These are phyloP conservation scores for Conus betulinus DNA, from an alignment of 1,140 invertebrate genomes.

Conservation along the genomic window DNA sequence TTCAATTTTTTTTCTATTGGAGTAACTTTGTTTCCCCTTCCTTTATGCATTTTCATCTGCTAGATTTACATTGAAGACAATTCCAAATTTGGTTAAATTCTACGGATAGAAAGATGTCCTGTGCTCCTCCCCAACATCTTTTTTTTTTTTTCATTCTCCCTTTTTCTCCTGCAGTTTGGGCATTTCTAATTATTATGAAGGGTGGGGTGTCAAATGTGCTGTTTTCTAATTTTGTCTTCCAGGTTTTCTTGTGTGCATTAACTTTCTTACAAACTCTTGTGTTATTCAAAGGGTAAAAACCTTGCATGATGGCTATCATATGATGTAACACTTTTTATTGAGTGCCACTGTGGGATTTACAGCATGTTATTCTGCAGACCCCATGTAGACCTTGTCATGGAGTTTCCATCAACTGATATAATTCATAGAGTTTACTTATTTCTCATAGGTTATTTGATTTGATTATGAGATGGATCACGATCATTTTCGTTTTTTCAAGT, in stretches of 20 bases:
- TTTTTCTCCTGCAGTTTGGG: too few species aligned
- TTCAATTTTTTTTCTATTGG: background rate
- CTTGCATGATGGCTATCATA: background rate
- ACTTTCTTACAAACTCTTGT: background rate
- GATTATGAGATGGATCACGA: background rate
- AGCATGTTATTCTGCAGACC: background rate
- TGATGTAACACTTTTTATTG: too few species aligned
- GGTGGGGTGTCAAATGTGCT: too few species aligned
- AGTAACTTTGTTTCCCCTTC: background rate
- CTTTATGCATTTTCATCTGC: background rate
- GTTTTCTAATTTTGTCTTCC: background rate
- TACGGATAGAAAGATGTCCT: too few species aligned
- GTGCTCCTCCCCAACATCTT: background rate
- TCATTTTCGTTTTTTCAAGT: too few species aligned
- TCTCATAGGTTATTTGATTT: background rate
- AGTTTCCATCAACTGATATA: background rate
- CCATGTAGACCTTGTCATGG: slow-evolving; percentile 12
- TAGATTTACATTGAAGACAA: too few species aligned
- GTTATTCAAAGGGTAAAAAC: background rate
- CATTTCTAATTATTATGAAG: too few species aligned
- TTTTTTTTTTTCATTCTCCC: background rate
- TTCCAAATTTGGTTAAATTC: too few species aligned
- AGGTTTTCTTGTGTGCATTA: background rate
- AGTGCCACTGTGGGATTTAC: too few species aligned
- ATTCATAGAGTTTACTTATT: background rate